Base-by-base conservation (phyloP, 2,888 invertebrate species). In the Urechis unicinctus region DNA sequence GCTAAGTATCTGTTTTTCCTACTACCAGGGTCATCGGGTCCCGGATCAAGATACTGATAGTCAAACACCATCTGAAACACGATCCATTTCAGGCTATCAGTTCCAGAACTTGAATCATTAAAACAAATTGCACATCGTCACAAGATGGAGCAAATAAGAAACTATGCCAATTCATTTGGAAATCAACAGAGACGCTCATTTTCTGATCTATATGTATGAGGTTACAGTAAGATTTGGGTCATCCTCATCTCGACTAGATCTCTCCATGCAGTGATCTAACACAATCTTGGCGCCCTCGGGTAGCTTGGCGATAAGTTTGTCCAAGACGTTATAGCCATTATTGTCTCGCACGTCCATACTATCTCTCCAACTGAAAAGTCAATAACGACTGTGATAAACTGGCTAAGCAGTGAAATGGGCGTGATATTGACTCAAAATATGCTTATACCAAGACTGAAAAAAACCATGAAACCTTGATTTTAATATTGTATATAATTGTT, bases 221-320 rank as follows among this genome's bases (percentile, higher is more conserved):
- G 60, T 41, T 44, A 65, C 65, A 41, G 58, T 61, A 9, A 66
- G 61, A 30, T 59, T 61, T 3, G 56, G 53, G 22, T 66, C 66
- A 17, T 61, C 59, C 24, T 65, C 65, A 50, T 66, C 66, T 29
- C 62, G 28, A 29, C 57, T 58, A 5, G 61, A 58, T 26, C 63
- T 55, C 43, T 62, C 62, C 9, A 66, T 57, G 47, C 66, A 66
- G 24, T 63, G 63, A 42, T 66, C 65, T 26, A 66, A 56, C 25
- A 66, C 60, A 13, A 65, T 50, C 64, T 65, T 43, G 21, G 66
- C 66, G 13, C 59, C 62, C 13, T 66, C 66, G 0, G 66, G 66
- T 22, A 66, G 53, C 44, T 63, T 56, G 21, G 52, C 62, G 17
- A 66, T 66, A 17, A 66, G 59, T 41, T 58, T 54, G 49, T 69